Conservation (phyloP, 2,888 invertebrate species). For the Tipula confusa region DNA sequence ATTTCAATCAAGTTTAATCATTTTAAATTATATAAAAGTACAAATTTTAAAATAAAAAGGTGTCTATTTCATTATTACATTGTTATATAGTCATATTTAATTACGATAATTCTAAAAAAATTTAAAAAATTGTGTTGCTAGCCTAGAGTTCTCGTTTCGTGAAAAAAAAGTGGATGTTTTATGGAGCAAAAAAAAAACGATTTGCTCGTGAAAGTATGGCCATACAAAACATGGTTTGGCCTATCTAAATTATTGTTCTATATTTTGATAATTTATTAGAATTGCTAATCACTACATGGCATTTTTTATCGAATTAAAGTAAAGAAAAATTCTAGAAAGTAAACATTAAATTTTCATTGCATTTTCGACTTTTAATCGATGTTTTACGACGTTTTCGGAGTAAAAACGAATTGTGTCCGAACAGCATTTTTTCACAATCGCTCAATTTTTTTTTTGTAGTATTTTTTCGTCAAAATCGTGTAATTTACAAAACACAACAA, state of each 20-base stretch:
- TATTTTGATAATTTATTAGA: too few relatives aligned
- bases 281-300: too few relatives aligned
- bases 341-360: not conserved
- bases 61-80: not conserved
- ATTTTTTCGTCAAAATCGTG: not conserved
- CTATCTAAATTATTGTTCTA: not conserved
- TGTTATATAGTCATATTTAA: not conserved
- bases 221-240: not conserved
- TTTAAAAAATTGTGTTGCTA: not conserved
- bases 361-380: not conserved
- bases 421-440: not conserved
- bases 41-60: slow-evolving; percentile 3
- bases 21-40: not conserved
- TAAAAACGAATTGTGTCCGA: not conserved
- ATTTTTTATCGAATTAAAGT: not conserved
- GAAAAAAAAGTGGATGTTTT: not conserved
- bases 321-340: not conserved
- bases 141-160: not conserved
- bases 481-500: slow-evolving; percentile 14
- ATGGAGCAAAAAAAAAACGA: not conserved
- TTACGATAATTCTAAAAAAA: not conserved
- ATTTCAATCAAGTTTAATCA: not conserved
- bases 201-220: not conserved
- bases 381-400: not conserved
- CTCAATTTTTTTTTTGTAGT: not conserved